phyloP scores from a whole-genome alignment of 1,140 invertebrate species.

The Venturia canescens region DNA sequence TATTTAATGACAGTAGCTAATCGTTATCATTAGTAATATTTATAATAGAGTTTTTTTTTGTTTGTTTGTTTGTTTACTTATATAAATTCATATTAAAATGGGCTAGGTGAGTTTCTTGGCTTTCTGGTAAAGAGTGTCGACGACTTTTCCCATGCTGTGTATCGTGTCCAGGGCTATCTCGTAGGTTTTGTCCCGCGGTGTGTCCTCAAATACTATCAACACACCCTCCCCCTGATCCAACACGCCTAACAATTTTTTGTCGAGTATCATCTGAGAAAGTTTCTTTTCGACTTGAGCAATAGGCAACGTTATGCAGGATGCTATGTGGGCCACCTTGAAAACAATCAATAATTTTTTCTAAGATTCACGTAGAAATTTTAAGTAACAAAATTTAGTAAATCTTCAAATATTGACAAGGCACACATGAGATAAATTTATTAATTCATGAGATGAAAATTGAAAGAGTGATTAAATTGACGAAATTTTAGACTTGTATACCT shows the following conservation, averaged over 20 bases:
- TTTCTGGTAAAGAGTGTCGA: conserved; percentile 98
- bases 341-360: conserved; percentile 16
- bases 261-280: conserved; percentile 99
- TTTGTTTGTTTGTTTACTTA: conserved; percentile 49
- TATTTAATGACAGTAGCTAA: conserved; percentile 64
- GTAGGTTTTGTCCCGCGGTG: conserved; percentile 96
- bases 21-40: conserved; percentile 68
- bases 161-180: conserved; percentile 98
- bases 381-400: too few relatives aligned
- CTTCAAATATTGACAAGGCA: too few relatives aligned
- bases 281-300: conserved; percentile 98
- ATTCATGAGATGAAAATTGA: too few relatives aligned
- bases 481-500: conserved; percentile 79
- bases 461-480: too few relatives aligned
- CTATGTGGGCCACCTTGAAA: conserved; percentile 86
- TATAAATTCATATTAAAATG: conserved; percentile 67
- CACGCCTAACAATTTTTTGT: conserved; percentile 98
- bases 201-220: conserved; percentile 97
- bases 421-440: too few relatives aligned
- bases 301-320: conserved; percentile 91
- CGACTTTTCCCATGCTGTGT: conserved; percentile 99
- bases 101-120: conserved; percentile 97
- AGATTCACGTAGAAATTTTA: background rate
- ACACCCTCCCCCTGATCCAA: conserved; percentile 98
- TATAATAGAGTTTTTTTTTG: conserved; percentile 62